phyloP scores from a whole-genome alignment of 1,140 invertebrate species.

The Phymastichus coffea region DNA sequence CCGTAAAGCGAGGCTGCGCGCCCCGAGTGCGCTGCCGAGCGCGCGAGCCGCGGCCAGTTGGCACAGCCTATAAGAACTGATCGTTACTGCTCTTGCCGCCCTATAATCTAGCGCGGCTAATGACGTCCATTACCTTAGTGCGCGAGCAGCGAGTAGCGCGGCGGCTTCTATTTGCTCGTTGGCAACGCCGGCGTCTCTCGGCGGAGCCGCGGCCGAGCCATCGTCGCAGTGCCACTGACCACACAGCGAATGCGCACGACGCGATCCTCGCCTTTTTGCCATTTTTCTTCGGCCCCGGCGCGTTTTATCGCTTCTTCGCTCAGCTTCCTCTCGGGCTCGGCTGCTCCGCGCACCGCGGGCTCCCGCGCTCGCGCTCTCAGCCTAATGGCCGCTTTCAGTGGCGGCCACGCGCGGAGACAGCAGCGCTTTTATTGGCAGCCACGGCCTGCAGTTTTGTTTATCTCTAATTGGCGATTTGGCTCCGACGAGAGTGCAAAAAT shows the following conservation, averaged over 20 bases:
- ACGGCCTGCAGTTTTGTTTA: constrained; percentile 19
- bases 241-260: background rate
- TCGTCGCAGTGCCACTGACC: background rate
- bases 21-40: background rate
- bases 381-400: constrained; percentile 23
- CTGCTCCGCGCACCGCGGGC: too few relatives aligned
- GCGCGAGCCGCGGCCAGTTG: constrained; percentile 30
- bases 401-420: background rate
- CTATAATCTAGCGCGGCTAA: constrained; percentile 58
- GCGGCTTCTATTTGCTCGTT: constrained; percentile 25
- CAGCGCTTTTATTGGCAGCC: too few relatives aligned
- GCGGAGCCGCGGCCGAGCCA: constrained; percentile 10
- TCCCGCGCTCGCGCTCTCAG: too few relatives aligned
- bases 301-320: constrained; percentile 20
- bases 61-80: constrained; percentile 56
- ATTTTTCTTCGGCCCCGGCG: constrained; percentile 5
- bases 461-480: constrained; percentile 29
- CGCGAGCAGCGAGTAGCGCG: constrained; percentile 40
- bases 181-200: constrained; percentile 12
- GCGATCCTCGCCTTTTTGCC: background rate
- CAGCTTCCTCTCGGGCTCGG: too few relatives aligned
- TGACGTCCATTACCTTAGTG: constrained; percentile 58
- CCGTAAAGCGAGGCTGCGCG: too few relatives aligned
- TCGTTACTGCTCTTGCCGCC: constrained; percentile 58
- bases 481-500: background rate